Base-by-base conservation (phyloP, 2,888 invertebrate genomes). In the Apotomis turbidana region DNA sequence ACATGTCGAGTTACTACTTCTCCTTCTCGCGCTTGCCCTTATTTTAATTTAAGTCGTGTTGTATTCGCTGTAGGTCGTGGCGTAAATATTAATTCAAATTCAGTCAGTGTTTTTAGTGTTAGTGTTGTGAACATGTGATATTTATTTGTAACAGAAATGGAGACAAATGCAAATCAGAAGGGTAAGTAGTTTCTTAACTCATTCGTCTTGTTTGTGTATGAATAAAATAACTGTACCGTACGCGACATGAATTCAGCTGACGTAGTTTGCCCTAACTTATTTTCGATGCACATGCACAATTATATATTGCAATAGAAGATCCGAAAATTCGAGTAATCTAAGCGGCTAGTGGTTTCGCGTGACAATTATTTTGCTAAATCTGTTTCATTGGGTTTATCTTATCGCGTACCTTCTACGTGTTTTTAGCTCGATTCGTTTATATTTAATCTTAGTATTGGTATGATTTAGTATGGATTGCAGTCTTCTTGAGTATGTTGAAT, bases 111-210 rank as follows among this genome's bases (percentile, higher is more conserved):
- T 76, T 75, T 70, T 75, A 70, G 71, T 75, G 75, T 67, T 76
- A 78, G 78, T 80, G 71, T 80, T 80, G 91, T 90, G 88, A 92
- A 91, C 84, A 90, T 91, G 93, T 91, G 88, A 91, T 89, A 84
- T 81, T 78, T 82, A 81, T 76, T 59, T 71, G 75, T 79, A 78
- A 79, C 80, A 81, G 89, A 87, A 88, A 93, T 93, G 93, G 91
- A 91, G 88, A 86, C 90, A 81, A 90, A 89, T 87, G 85, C 87
- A 84, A 92, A 88, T 87, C 89, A 87, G 82, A 91, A 89, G 85
- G 91, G 93, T 92, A 80, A 91, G 92, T 88, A 84, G 73, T 77
- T 78, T 70, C 73, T 77, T 79, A 80, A 79, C 80, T 79, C 75
- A 74, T 76, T 80, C 77, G 78, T 86, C 84, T 87, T 91, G 91